These are phyloP conservation scores for Pseudorectes ferrugineus DNA, from an alignment of 2,113 vertebrate genomes.

Conservation along the genomic window DNA sequence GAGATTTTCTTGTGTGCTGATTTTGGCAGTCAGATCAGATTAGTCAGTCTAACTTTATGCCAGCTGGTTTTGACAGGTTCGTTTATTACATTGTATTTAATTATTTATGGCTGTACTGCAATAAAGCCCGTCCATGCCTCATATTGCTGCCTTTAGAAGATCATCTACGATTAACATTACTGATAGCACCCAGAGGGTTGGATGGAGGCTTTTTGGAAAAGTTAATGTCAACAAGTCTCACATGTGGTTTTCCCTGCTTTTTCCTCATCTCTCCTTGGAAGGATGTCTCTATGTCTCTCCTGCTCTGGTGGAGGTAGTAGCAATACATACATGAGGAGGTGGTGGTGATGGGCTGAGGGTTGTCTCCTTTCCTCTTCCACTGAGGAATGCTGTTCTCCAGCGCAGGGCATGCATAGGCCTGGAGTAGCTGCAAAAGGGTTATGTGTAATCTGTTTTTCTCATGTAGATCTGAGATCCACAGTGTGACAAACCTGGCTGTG, in stretches of 20 bases:
- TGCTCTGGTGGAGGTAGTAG: not conserved
- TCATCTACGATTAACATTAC: not conserved
- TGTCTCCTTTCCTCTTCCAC: not conserved
- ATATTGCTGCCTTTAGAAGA: not conserved
- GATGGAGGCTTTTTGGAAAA: not conserved
- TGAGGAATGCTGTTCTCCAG: not conserved
- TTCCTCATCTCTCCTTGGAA: not conserved
- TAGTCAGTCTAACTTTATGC: not conserved
- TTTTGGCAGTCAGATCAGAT: not conserved
- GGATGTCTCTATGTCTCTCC: not conserved
- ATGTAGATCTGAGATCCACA: not conserved
- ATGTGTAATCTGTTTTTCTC: constrained; percentile 14
- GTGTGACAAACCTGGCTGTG: not conserved
- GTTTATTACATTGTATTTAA: not conserved
- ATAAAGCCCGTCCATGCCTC: not conserved
- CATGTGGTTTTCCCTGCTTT: accelerated
- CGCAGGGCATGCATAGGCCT: accelerated
- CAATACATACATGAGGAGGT: not conserved
- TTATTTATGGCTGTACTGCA: not conserved
- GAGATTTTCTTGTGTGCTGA: not conserved
- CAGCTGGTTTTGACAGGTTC: not conserved
- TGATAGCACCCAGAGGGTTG: not conserved
- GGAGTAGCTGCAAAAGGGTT: not conserved
- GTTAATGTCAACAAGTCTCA: not conserved
- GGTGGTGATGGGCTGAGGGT: not conserved